Percentiles rank a stretch among this genome's conserved stretches.
Evolutionary conservation across 1,140 invertebrate genomes (phyloP).

Genomic region (Aphelinus atriplicis): DNA sequence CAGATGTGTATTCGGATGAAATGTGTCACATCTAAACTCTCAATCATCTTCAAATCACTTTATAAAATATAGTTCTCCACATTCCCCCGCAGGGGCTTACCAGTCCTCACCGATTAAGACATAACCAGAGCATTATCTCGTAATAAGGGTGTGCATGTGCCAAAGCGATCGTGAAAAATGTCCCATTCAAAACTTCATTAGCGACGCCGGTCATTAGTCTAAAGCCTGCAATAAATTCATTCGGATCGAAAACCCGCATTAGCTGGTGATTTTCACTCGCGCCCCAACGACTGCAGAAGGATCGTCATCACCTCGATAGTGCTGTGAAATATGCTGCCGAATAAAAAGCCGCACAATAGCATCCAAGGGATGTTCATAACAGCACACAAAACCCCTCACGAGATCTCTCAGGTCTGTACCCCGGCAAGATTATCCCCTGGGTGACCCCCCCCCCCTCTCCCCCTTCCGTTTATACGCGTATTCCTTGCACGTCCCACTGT

Average conservation of each 20-base stretch:
- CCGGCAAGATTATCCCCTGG: no score
- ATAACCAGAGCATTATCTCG: no score
- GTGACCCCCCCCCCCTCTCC: no score
- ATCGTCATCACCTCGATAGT: no score
- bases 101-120: no score
- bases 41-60: no score
- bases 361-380: neutral
- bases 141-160: neutral
- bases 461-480: neutral
- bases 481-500: constrained; percentile 14
- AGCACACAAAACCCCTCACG: constrained; percentile 5
- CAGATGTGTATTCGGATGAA: no score
- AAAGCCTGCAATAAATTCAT: constrained; percentile 16
- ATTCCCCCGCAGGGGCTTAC: no score
- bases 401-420: neutral
- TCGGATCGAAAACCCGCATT: constrained; percentile 24
- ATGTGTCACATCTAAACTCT: no score
- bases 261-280: constrained; percentile 4
- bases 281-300: neutral
- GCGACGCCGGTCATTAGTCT: constrained; percentile 11
- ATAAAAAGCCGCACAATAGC: constrained; percentile 25
- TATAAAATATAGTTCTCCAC: no score
- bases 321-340: constrained; percentile 3
- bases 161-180: neutral
- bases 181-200: constrained; percentile 27